Percentiles rank a stretch among this genome's conserved stretches.
Evolutionary conservation across 2,797 vertebrate genomes (phyloP).

Genomic region (Varecia variegata): DNA sequence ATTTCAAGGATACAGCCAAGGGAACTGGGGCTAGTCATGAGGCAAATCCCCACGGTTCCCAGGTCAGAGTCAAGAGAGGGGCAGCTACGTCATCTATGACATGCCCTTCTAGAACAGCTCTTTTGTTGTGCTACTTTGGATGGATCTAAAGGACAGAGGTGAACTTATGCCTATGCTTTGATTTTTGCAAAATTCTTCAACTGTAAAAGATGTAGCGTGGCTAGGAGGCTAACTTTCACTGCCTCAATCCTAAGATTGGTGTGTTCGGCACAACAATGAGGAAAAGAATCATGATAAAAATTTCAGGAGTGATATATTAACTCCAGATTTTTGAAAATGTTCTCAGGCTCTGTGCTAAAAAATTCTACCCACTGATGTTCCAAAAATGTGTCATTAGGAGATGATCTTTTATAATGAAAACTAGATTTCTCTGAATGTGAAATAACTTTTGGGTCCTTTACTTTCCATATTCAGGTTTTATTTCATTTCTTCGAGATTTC

Average conservation of each 20-base stretch:
- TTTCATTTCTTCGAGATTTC: background rate
- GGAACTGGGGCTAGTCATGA: background rate
- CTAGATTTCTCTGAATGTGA: background rate
- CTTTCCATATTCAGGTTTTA: background rate
- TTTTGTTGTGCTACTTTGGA: background rate
- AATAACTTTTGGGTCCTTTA: background rate
- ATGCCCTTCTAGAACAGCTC: background rate
- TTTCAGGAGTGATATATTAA: background rate
- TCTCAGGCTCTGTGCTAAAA: background rate
- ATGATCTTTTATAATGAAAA: background rate
- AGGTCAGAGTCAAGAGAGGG: background rate
- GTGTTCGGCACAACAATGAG: background rate
- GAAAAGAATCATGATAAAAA: background rate
- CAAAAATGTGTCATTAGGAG: background rate
- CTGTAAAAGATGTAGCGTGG: background rate
- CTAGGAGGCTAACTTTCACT: background rate
- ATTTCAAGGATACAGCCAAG: background rate
- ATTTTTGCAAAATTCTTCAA: background rate
- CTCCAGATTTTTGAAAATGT: background rate
- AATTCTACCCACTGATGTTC: background rate
- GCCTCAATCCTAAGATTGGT: background rate
- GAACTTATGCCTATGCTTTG: background rate
- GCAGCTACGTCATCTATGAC: background rate
- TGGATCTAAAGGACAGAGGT: background rate
- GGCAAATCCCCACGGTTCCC: background rate